A percentile compares a stretch with the other conserved stretches of the same genome.
Conservation (phyloP, 2,797 vertebrate species). For the Natrix natrix region DNA sequence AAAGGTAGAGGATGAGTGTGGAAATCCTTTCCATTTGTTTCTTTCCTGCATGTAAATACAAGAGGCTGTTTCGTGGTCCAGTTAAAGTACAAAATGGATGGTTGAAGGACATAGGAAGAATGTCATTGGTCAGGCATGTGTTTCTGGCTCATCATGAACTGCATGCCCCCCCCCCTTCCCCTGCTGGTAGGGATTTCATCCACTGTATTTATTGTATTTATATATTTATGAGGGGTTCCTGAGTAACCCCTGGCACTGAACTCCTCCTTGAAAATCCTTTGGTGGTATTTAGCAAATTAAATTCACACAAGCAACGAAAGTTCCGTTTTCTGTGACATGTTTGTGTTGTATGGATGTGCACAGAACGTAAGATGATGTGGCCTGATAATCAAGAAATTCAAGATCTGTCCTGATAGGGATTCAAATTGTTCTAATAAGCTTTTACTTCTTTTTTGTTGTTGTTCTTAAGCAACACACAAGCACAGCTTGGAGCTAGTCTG, state of each 20-base stretch:
- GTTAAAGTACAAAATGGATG: not conserved
- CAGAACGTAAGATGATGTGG: not conserved
- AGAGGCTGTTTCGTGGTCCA: not conserved
- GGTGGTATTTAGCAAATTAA: conserved; percentile 12
- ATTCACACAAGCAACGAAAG: not conserved
- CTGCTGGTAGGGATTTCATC: not conserved
- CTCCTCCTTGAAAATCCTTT: conserved; percentile 23
- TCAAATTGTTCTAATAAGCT: not conserved
- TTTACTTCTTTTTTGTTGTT: not conserved
- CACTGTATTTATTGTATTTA: not conserved
- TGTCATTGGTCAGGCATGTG: not conserved
- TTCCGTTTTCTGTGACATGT: not conserved
- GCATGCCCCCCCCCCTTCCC: no score
- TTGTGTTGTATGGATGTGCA: not conserved
- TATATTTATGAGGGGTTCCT: not conserved
- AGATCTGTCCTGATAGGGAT: not conserved
- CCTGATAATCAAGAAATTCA: not conserved
- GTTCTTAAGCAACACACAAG: not conserved
- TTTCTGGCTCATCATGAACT: conserved; percentile 12
- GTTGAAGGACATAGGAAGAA: not conserved
- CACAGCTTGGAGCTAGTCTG: not conserved
- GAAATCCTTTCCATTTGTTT: not conserved
- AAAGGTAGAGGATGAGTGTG: not conserved
- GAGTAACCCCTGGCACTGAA: not conserved
- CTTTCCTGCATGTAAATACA: not conserved